Evolutionary conservation across 2,113 vertebrate genomes (phyloP).

Genomic region (Dipodomys ordii): DNA sequence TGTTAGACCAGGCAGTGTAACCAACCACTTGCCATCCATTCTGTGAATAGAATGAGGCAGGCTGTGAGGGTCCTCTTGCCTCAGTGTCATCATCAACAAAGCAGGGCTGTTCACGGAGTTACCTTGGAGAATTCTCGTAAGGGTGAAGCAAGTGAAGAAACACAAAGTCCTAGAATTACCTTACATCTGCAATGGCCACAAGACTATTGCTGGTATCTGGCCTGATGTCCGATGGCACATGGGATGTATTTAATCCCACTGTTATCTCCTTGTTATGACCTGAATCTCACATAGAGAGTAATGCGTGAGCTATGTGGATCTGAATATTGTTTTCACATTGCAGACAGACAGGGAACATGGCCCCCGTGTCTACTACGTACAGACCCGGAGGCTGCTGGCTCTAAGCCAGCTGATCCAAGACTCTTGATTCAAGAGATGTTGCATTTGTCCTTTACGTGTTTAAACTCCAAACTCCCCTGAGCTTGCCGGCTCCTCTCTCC

Average conservation of each 20-base stretch:
- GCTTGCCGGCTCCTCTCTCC: neutral
- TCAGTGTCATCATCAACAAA: neutral
- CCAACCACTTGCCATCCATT: neutral
- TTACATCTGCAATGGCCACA: neutral
- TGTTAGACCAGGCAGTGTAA: neutral
- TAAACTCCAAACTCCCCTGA: neutral
- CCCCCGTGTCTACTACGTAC: accelerated
- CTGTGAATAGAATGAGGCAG: neutral
- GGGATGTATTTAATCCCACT: no score
- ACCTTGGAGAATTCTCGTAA: neutral
- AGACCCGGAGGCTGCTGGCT: accelerated
- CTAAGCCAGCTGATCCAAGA: neutral
- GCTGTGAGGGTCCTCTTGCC: neutral
- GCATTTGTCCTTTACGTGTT: neutral
- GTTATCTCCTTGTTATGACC: neutral
- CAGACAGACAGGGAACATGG: neutral
- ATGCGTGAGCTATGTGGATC: neutral
- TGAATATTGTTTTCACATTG: constrained; percentile 5
- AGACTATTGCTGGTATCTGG: neutral
- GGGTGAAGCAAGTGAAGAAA: neutral
- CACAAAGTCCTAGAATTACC: neutral
- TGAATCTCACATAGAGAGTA: neutral
- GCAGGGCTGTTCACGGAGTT: neutral
- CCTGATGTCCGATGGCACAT: neutral
- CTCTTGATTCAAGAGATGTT: neutral